A percentile compares a stretch with the other conserved stretches of the same genome.
Evolutionary conservation across 1,140 invertebrate species (phyloP).

Genomic region (Drosophila neocordata): DNA sequence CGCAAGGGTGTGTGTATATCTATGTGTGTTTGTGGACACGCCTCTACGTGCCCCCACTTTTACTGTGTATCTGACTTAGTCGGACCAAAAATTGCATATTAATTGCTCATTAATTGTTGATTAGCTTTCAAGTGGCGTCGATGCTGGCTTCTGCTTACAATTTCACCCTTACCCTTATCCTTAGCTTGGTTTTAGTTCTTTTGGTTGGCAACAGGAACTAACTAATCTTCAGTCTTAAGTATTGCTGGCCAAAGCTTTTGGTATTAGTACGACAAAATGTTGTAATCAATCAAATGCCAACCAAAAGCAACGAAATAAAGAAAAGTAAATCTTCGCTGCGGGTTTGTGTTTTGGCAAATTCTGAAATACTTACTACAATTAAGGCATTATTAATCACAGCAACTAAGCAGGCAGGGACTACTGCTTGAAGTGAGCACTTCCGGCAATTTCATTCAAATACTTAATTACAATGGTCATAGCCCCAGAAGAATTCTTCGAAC

Average conservation of each 20-base stretch:
- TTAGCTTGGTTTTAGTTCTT: not conserved
- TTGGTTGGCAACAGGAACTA: conserved; percentile 25
- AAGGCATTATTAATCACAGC: conserved; percentile 79
- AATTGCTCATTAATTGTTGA: conserved; percentile 81
- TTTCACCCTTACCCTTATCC: not conserved
- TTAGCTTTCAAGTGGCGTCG: conserved; percentile 64
- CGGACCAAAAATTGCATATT: conserved; percentile 70
- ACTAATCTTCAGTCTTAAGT: conserved; percentile 61
- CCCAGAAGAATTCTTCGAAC: conserved; percentile 22
- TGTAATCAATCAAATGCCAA: conserved; percentile 73
- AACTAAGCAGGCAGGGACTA: conserved; percentile 57
- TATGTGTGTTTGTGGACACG: too few relatives aligned
- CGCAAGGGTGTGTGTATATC: not conserved
- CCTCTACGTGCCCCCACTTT: not conserved
- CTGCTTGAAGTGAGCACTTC: conserved; percentile 60
- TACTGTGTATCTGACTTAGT: conserved; percentile 11
- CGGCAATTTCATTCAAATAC: conserved; percentile 47
- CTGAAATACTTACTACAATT: conserved; percentile 76
- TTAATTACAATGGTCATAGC: conserved; percentile 75
- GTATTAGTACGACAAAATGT: conserved; percentile 76
- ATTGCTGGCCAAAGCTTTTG: conserved; percentile 47
- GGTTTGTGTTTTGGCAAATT: conserved; percentile 19
- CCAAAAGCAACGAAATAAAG: not conserved
- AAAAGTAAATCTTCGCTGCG: conserved; percentile 17
- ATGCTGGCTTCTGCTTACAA: conserved; percentile 13